Conservation (phyloP, 2,888 invertebrate genomes). For the Neria commutata region DNA sequence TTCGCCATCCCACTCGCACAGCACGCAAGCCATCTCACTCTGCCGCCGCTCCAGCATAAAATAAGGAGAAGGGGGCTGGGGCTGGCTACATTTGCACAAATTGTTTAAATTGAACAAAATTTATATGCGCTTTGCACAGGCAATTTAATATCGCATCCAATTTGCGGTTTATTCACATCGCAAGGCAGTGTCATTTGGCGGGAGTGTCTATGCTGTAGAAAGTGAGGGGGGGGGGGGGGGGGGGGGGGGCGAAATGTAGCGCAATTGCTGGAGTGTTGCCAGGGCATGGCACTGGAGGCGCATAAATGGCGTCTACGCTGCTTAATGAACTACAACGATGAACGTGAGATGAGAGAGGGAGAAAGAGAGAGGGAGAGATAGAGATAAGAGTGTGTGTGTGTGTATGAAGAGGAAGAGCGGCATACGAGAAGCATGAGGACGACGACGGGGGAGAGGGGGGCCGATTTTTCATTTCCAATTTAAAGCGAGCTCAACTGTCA, state of each 20-base stretch:
- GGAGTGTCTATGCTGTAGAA: background rate
- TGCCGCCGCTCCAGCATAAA: constrained; percentile 28
- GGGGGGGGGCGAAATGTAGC: too few relatives aligned
- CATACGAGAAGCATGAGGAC: constrained; percentile 26
- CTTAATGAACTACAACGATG: constrained; percentile 56
- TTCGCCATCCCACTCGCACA: constrained; percentile 17
- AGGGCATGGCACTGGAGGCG: background rate
- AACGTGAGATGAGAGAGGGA: too few relatives aligned
- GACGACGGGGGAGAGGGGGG: too few relatives aligned
- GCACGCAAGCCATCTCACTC: constrained; percentile 19
- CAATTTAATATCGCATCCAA: constrained; percentile 62
- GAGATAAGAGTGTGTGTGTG: background rate
- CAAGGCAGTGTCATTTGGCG: constrained; percentile 25
- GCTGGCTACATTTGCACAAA: constrained; percentile 42
- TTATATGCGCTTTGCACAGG: constrained; percentile 59
- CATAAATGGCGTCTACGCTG: constrained; percentile 34
- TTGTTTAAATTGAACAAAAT: constrained; percentile 58
- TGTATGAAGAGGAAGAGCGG: background rate
- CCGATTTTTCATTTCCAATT: constrained; percentile 28
- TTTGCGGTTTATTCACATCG: constrained; percentile 60
- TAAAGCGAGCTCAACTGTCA: constrained; percentile 5
- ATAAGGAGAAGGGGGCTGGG: too few relatives aligned
- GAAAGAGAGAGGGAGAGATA: too few relatives aligned
- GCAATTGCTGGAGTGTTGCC: background rate
- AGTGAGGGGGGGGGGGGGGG: too few relatives aligned